Evolutionary conservation across 2,113 vertebrate genomes (phyloP).

Genomic region (Ceyx margarethae): DNA sequence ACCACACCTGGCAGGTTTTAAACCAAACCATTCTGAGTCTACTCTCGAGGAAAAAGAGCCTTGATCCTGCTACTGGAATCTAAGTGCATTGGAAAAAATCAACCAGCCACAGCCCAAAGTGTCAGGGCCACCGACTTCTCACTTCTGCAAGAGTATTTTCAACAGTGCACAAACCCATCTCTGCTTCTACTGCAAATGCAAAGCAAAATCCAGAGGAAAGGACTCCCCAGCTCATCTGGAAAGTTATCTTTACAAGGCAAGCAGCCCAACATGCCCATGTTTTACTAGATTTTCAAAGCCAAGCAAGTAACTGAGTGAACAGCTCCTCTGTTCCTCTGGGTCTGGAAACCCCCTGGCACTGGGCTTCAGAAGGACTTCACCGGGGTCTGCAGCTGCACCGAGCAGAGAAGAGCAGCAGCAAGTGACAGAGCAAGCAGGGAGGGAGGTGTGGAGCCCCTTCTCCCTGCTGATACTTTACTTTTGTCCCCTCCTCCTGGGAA

Average conservation of each 20-base stretch:
- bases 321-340: neutral
- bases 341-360: too few relatives aligned
- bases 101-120: neutral
- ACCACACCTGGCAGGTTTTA: neutral
- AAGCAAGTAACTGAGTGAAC: slow-evolving; percentile 1
- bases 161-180: neutral
- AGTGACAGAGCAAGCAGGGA: neutral
- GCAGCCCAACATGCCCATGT: neutral
- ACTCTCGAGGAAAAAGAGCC: neutral
- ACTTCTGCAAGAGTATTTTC: neutral
- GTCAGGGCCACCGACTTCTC: neutral
- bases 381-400: neutral
- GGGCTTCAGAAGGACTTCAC: neutral
- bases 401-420: neutral
- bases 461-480: slow-evolving; percentile 85
- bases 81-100: neutral
- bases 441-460: too few relatives aligned
- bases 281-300: neutral
- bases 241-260: slow-evolving; percentile 11
- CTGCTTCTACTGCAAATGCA: neutral
- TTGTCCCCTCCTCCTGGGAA: slow-evolving; percentile 98
- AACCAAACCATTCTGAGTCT: neutral
- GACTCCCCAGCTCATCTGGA: neutral
- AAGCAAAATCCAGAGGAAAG: slow-evolving; percentile 1
- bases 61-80: neutral